Evolutionary conservation across 2,888 invertebrate species (phyloP), one percentile per base, ranked within the genome.

Genomic region (Cremastinae sp.): DNA sequence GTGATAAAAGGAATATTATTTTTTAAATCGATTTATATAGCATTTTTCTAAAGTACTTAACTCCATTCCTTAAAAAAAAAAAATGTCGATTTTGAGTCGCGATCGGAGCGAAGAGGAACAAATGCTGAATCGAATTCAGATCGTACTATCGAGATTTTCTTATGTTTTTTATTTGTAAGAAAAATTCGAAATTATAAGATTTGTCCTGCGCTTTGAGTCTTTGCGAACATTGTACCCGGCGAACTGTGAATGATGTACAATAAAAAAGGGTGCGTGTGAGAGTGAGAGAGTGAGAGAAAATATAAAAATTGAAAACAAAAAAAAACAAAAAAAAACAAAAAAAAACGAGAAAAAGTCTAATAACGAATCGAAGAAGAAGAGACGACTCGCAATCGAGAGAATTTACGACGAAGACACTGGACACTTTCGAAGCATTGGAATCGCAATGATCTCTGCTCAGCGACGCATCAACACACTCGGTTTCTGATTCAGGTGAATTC

Each of bases 401-500:
- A 78, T 69, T 76, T 79, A 74, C 73, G 62, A 64, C 73, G 45
- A 49, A 82, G 83, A 84, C 80, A 79, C 75, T 43, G 64, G 62
- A 43, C 70, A 81, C 75, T 80, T 68, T 75, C 28, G 82, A 85
- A 84, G 81, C 82, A 78, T 79, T 58, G 82, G 80, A 80, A 56
- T 81, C 82, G 83, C 79, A 83, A 78, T 83, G 82, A 28, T 79
- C 73, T 78, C 73, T 74, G 79, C 62, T 84, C 82, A 84, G 74
- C 83, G 81, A 85, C 84, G 80, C 84, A 82, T 83, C 87, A 81
- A 76, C 53, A 18, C 28, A 54, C 88, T 83, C 84, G 86, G 87
- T 88, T 87, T 86, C 86, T 87, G 87, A 88, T 86, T 88, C 88
- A 88, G 88, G 88, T 88, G 88, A 88, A 88, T 88, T 88, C 87